phyloP scores from a whole-genome alignment of 1,140 invertebrate genomes.

The Magallana ariakensis region DNA sequence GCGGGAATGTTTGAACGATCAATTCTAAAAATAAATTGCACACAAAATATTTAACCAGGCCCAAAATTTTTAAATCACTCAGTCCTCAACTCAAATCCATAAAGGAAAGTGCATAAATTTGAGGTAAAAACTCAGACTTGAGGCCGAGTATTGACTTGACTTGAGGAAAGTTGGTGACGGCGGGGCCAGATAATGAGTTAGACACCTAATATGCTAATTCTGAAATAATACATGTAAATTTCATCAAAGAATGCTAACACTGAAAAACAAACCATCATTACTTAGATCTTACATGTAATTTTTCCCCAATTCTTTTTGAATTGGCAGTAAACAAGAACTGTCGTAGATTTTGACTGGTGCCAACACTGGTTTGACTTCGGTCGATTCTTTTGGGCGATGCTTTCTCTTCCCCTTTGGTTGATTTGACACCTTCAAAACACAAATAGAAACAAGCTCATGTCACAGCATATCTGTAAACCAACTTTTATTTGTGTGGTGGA shows the following conservation, averaged over 20 bases:
- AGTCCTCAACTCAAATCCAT: no score
- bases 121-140: no score
- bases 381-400: conserved; percentile 59
- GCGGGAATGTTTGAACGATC: conserved; percentile 82
- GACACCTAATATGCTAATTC: background rate
- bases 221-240: background rate
- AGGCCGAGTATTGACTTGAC: no score
- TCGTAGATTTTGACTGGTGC: conserved; percentile 89
- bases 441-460: background rate
- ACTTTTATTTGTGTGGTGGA: no score
- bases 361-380: conserved; percentile 68
- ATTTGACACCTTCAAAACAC: background rate
- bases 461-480: no score
- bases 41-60: background rate
- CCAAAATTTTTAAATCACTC: no score
- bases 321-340: conserved; percentile 87
- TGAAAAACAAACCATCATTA: background rate
- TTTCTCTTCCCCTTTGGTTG: conserved; percentile 52
- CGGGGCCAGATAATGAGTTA: background rate
- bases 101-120: no score
- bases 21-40: conserved; percentile 80
- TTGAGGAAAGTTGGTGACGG: no score
- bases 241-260: background rate
- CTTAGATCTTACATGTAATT: conserved; percentile 87
- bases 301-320: conserved; percentile 89